Percentiles rank a stretch among this genome's conserved stretches.
These are phyloP conservation scores for Parasteatoda lunata DNA, from an alignment of 2,888 invertebrate species.

Conservation along the genomic window DNA sequence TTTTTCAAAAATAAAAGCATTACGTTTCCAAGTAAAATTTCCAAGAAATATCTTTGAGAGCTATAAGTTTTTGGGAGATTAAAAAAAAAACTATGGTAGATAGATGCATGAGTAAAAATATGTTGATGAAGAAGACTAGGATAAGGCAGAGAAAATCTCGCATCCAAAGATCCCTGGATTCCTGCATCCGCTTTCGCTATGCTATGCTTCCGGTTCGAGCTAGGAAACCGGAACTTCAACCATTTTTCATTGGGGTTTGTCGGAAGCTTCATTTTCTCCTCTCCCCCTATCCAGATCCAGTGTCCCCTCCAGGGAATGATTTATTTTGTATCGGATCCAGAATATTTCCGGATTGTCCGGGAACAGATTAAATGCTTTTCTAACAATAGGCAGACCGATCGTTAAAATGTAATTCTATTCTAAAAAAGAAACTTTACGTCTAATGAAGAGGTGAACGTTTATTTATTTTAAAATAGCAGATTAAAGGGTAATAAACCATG, in stretches of 20 bases:
- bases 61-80: no score
- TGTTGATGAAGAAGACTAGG: no score
- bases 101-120: no score
- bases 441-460: no score
- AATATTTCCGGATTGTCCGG: conserved; percentile 54
- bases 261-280: conserved; percentile 37
- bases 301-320: conserved; percentile 34
- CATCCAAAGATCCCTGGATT: conserved; percentile 31
- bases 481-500: no score
- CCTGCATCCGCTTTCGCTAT: conserved; percentile 47
- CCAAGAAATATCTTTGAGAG: no score
- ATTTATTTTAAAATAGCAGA: no score
- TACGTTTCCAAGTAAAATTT: no score
- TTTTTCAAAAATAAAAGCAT: no score
- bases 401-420: background rate
- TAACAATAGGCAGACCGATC: background rate
- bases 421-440: no score
- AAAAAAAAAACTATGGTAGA: no score
- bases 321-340: conserved; percentile 61
- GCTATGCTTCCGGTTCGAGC: conserved; percentile 63
- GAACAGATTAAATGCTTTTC: conserved; percentile 2
- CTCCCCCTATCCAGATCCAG: conserved; percentile 1
- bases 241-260: conserved; percentile 61
- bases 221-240: conserved; percentile 53
- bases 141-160: conserved; percentile 5